Percentiles rank a stretch among this genome's conserved stretches.
These are phyloP conservation scores for Trissoscelio sp. DNA, from an alignment of 2,888 invertebrate genomes.

Conservation along the genomic window DNA sequence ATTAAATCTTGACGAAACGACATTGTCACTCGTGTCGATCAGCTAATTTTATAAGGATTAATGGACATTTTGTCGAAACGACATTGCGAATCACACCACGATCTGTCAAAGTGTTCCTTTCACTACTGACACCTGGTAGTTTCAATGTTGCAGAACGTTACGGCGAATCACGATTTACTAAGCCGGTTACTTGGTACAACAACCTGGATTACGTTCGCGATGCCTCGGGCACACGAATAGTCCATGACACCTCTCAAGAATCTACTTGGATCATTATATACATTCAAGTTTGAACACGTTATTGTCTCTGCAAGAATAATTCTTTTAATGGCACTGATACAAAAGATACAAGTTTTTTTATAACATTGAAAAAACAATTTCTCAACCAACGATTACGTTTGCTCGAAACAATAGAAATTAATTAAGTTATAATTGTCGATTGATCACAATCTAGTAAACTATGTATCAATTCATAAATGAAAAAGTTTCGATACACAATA, in stretches of 20 bases:
- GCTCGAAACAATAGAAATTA: not conserved
- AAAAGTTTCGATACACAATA: no score
- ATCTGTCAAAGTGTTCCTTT: constrained; percentile 54
- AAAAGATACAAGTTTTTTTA: not conserved
- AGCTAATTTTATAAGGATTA: not conserved
- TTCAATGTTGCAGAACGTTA: constrained; percentile 51
- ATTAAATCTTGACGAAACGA: not conserved
- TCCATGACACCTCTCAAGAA: constrained; percentile 61
- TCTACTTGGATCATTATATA: constrained; percentile 57
- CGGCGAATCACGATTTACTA: constrained; percentile 66
- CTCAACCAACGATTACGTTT: not conserved
- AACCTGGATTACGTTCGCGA: constrained; percentile 63
- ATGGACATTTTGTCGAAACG: constrained; percentile 1
- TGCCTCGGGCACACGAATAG: constrained; percentile 43
- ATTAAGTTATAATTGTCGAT: not conserved
- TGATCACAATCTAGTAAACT: no score
- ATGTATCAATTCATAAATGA: no score
- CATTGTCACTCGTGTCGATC: not conserved
- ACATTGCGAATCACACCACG: constrained; percentile 2
- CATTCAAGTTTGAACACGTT: constrained; percentile 52
- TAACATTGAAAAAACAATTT: not conserved
- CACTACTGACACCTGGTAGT: constrained; percentile 48
- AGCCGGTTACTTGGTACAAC: constrained; percentile 53
- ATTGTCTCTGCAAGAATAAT: constrained; percentile 49
- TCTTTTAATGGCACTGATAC: constrained; percentile 15